Percentiles rank a stretch among this genome's conserved stretches.
Conservation (phyloP, 2,888 invertebrate species). For the Rotaria socialis region DNA sequence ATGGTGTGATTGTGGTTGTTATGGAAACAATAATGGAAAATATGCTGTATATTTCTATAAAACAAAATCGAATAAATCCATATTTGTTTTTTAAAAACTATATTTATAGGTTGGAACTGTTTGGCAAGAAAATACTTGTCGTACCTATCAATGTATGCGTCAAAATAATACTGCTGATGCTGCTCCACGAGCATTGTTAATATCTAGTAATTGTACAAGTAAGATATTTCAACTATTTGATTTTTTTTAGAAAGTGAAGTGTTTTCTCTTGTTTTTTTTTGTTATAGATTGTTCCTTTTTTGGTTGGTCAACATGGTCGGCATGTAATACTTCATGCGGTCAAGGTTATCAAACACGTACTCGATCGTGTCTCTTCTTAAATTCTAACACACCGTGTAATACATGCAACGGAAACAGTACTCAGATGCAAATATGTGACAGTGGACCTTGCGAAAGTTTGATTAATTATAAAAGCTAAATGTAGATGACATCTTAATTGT, state of each 20-base stretch:
- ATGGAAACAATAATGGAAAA: neutral
- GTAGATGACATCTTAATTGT: no score
- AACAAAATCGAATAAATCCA: neutral
- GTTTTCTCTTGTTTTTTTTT: neutral
- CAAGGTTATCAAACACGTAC: neutral
- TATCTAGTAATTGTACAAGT: neutral
- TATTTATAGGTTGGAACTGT: neutral
- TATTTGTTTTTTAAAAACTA: neutral
- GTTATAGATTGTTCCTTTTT: neutral
- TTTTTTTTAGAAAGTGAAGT: no score
- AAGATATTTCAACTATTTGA: neutral
- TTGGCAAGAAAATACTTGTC: neutral
- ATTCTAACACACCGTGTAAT: neutral
- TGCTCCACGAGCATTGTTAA: neutral
- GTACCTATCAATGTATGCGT: neutral
- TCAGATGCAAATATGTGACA: neutral
- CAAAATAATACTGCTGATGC: neutral
- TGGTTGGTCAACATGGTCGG: conserved; percentile 8
- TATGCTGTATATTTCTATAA: neutral
- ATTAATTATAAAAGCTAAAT: neutral
- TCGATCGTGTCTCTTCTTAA: neutral
- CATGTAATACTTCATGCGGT: neutral
- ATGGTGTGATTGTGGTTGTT: conserved; percentile 37
- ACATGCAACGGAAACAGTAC: neutral
- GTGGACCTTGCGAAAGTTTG: neutral